Conservation (phyloP, 2,888 invertebrate species). For the Deilephila elpenor region DNA sequence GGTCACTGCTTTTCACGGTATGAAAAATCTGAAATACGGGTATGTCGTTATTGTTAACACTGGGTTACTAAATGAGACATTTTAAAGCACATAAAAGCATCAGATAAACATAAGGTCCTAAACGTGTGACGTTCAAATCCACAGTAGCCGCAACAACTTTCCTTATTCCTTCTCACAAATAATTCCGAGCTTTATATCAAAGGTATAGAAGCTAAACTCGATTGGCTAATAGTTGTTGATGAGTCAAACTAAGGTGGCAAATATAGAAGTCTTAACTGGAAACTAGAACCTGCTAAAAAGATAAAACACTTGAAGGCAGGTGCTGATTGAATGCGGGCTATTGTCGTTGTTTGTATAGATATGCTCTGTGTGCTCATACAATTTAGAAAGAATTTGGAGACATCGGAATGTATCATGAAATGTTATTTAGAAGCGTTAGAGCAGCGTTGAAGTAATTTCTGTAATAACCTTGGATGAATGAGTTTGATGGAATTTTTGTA, state of each 20-base stretch:
- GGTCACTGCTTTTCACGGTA: no score
- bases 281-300: slow-evolving; percentile 67
- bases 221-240: not conserved
- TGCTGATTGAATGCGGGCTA: slow-evolving; percentile 66
- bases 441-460: not conserved
- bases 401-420: slow-evolving; percentile 28
- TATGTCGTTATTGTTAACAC: not conserved
- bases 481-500: no score
- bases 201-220: not conserved
- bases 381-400: slow-evolving; percentile 42
- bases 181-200: not conserved
- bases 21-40: not conserved
- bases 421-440: not conserved
- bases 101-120: not conserved
- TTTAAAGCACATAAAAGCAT: slow-evolving; percentile 7
- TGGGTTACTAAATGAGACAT: not conserved
- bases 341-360: slow-evolving; percentile 47
- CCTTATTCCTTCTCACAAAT: not conserved
- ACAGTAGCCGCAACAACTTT: not conserved
- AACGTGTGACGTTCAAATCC: not conserved
- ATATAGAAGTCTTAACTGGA: slow-evolving; percentile 39
- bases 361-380: slow-evolving; percentile 41
- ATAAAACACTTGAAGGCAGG: slow-evolving; percentile 63
- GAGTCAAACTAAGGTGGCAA: slow-evolving; percentile 30
- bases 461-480: no score